Evolutionary conservation across 35 echinoderm and acorn worm species (phyloP), one percentile per base, ranked within the genome.

Genomic region (Apostichopus japonicus): DNA sequence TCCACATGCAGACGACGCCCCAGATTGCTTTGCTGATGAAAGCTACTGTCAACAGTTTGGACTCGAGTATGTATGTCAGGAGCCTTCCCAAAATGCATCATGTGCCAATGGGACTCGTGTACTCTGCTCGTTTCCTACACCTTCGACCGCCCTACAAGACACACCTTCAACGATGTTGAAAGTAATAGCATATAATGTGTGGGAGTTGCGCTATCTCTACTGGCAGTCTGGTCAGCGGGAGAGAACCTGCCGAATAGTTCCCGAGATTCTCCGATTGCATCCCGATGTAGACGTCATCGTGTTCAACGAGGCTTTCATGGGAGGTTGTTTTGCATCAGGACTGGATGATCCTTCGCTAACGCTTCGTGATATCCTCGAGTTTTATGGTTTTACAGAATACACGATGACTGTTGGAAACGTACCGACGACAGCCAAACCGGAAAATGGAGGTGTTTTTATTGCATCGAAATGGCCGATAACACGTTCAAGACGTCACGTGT

Each of bases 261-360:
- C 55, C 3, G 59, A 94, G 23, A 22, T 96, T 15, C 59, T 96
- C 59, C 59, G 76, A 23, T 56, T 87, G 16, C 92, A 96, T 24
- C 79, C 80, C 15, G 80, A 96, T 58, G 82, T 91, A 9, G 95
- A 96, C 22, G 95, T 92, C 56, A 94, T 96, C 22, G 93, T 96
- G 6, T 94, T 96, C 72, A 92, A 96, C 23, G 95, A 96, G 53
- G 92, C 78, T 4, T 96, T 94, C 63, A 94, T 96, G 93, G 95
- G 95, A 13, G 95, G 95, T 53, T 96, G 93, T 79, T 96, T 96
- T 70, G 65, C 95, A 4, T 78, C 22, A 8, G 79, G 78, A 24
- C 25, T 27, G 25, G 25, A 27, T 27, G 51, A 77, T 21, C 24
- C 67, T 9, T 33, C 56, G 1, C 21, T 96, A 13, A 75, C 80